Evolutionary conservation across 64 coral and sea anemone species (phyloP), one percentile per base, ranked within the genome.

Genomic region (Acropora yongei): DNA sequence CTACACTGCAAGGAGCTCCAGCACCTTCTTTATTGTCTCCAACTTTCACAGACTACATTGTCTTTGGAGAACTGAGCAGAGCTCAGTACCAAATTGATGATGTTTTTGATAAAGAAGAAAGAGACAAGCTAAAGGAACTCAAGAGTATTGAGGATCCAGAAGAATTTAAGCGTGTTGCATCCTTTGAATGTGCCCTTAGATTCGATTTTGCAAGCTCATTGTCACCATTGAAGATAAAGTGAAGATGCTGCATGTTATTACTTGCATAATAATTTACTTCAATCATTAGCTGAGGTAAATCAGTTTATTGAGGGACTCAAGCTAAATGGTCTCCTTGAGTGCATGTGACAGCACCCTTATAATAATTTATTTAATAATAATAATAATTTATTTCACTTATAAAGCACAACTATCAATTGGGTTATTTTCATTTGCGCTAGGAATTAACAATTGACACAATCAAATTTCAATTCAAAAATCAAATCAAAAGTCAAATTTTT

Each of bases 71-170:
- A 87, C 57, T 93, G 80, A 93, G 86, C 47, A 53, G 81, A 87
- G 83, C 55, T 68, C 86, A 93, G 76, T 87, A 57, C 78, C 78
- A 74, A 85, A 47, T 87, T 78, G 75, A 93, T 61, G 79, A 76
- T 86, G 86, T 93, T 92, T 84, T 83, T 77, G 86, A 86, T 87
- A 86, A 92, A 77, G 58, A 92, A 77, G 58, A 72, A 50, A 82
- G 73, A 79, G 83, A 83, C 80, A 94, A 94, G 78, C 75, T 93
- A 20, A 83, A 93, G 88, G 92, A 93, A 75, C 80, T 93, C 69
- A 49, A 93, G 20, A 89, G 68, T 89, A 88, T 89, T 65, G 81
- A 73, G 76, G 92, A 93, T 69, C 78, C 86, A 80, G 72, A 82
- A 58, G 86, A 88, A 67, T 93, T 93, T 93, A 53, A 93, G 69